Percentiles rank a stretch among this genome's conserved stretches.
Evolutionary conservation across 1,140 invertebrate species (phyloP).

Genomic region (Lasioglossum baleicum): DNA sequence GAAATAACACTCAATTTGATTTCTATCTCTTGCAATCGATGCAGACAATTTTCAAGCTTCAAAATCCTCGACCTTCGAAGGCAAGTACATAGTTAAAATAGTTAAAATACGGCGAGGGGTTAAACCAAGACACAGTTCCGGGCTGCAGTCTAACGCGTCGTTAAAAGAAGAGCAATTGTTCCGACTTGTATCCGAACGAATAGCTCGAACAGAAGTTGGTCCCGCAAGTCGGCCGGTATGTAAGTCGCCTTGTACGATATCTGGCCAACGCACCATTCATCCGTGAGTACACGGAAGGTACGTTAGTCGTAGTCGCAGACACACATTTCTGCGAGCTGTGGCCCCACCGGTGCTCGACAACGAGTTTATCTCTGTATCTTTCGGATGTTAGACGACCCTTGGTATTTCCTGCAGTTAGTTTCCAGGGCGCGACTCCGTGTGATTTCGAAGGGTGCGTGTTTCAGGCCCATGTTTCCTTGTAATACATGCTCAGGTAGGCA

Average conservation of each 20-base stretch:
- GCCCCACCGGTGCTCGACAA: slow-evolving; percentile 1
- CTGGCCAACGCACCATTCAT: slow-evolving; percentile 40
- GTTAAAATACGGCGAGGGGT: too few relatives aligned
- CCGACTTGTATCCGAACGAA: too few relatives aligned
- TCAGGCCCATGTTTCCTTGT: slow-evolving; percentile 46
- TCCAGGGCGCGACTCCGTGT: slow-evolving; percentile 34
- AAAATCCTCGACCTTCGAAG: too few relatives aligned
- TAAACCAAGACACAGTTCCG: too few relatives aligned
- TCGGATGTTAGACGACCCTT: slow-evolving; percentile 48
- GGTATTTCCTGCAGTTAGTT: slow-evolving; percentile 49
- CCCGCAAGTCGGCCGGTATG: not conserved
- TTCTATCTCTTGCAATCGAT: too few relatives aligned
- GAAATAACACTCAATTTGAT: too few relatives aligned
- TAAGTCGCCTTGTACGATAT: slow-evolving; percentile 20
- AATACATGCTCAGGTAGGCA: slow-evolving; percentile 46
- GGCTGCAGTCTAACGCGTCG: too few relatives aligned
- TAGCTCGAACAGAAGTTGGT: too few relatives aligned
- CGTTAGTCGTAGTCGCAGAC: slow-evolving; percentile 7
- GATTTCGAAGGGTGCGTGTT: slow-evolving; percentile 58
- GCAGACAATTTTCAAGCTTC: too few relatives aligned
- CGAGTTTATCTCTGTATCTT: slow-evolving; percentile 50
- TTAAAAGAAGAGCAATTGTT: too few relatives aligned
- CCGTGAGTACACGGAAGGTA: slow-evolving; percentile 8
- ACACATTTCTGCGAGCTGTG: slow-evolving; percentile 1
- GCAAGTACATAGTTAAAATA: too few relatives aligned